phyloP scores from a whole-genome alignment of 1,140 invertebrate genomes.

The Bombyx mori region ASM3026992v2 NC_085115.1:3010001-3010500 shows the following conservation, averaged over 20 bases:
- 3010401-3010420: no score
- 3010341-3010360: no score
- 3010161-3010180: slow-evolving; percentile 23
- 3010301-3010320: no score
- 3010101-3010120: slow-evolving; percentile 3
- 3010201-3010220: slow-evolving; percentile 21
- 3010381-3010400: no score
- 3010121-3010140: slow-evolving; percentile 9
- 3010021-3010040: background rate
- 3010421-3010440: no score
- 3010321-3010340: no score
- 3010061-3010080: slow-evolving; percentile 9
- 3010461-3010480: no score
- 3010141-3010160: slow-evolving; percentile 16
- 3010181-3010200: slow-evolving; percentile 26
- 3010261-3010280: no score
- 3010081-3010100: slow-evolving; percentile 7
- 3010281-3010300: no score
- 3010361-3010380: no score
- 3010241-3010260: slow-evolving; percentile 4
- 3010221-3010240: slow-evolving; percentile 19
- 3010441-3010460: no score
- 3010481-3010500: no score
- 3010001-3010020: slow-evolving; percentile 8
- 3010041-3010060: slow-evolving; percentile 3